phyloP scores from a whole-genome alignment of 2,888 invertebrate species.

The Amphipoea lucens region DNA sequence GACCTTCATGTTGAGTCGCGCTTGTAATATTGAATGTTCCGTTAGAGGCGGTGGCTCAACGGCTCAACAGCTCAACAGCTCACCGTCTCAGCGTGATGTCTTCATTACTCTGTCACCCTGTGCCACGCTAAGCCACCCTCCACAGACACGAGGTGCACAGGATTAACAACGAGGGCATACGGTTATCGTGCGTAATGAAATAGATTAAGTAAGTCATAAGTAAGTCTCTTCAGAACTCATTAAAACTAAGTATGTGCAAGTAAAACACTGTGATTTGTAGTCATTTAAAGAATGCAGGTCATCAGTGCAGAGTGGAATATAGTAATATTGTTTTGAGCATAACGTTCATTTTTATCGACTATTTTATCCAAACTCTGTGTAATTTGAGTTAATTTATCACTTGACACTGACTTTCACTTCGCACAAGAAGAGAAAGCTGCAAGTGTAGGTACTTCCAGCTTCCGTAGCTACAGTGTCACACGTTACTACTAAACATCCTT shows the following conservation, averaged over 20 bases:
- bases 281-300: too few relatives aligned
- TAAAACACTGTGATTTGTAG: background rate
- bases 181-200: constrained; percentile 3
- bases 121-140: constrained; percentile 38
- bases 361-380: background rate
- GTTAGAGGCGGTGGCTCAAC: constrained; percentile 29
- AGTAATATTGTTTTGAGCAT: background rate
- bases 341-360: background rate
- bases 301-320: background rate
- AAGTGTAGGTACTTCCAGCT: background rate
- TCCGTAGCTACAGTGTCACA: background rate
- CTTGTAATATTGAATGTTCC: constrained; percentile 45
- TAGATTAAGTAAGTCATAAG: background rate
- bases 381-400: background rate
- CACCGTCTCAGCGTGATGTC: constrained; percentile 52
- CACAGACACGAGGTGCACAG: background rate
- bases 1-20: constrained; percentile 1
- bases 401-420: background rate
- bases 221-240: background rate
- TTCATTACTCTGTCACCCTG: constrained; percentile 56
- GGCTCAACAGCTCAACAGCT: constrained; percentile 25
- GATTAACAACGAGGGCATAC: background rate
- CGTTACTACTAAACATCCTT: background rate
- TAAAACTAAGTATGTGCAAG: background rate
- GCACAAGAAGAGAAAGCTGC: background rate